Conservation (phyloP, 2,113 vertebrate genomes). For the Vombatus ursinus region DNA sequence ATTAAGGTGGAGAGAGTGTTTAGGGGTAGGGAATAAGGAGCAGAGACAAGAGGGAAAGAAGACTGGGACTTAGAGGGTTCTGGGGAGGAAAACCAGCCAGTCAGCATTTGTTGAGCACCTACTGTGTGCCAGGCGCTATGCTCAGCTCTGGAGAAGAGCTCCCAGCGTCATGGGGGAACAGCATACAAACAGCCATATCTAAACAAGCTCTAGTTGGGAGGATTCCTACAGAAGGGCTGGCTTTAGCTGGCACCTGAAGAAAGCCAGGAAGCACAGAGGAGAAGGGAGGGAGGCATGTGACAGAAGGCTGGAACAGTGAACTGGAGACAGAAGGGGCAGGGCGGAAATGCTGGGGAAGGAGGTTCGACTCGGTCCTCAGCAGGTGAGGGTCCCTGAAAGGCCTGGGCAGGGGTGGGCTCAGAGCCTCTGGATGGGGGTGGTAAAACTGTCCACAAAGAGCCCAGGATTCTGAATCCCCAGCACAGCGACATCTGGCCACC, state of each 20-base stretch:
- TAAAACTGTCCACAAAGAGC: neutral
- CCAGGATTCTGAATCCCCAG: neutral
- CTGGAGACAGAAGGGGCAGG: neutral
- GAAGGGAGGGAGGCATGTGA: neutral
- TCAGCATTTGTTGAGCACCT: neutral
- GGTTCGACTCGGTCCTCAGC: neutral
- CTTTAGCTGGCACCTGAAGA: neutral
- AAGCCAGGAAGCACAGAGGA: neutral
- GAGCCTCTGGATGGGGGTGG: no score
- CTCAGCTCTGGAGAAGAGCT: neutral
- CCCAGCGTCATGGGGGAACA: neutral
- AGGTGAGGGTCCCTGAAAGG: neutral
- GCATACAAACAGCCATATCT: neutral
- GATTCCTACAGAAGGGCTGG: neutral
- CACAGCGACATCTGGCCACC: neutral
- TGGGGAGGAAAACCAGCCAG: no score
- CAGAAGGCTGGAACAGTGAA: neutral
- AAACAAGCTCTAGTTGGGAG: neutral
- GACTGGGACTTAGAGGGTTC: neutral
- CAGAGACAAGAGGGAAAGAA: fast-evolving
- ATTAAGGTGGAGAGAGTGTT: neutral
- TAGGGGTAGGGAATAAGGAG: neutral
- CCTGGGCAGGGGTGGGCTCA: no score
- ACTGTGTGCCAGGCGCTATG: neutral
- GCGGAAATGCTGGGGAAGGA: neutral